Evolutionary conservation across 2,797 vertebrate species (phyloP).

Genomic region (Chaetodon trifasciatus): DNA sequence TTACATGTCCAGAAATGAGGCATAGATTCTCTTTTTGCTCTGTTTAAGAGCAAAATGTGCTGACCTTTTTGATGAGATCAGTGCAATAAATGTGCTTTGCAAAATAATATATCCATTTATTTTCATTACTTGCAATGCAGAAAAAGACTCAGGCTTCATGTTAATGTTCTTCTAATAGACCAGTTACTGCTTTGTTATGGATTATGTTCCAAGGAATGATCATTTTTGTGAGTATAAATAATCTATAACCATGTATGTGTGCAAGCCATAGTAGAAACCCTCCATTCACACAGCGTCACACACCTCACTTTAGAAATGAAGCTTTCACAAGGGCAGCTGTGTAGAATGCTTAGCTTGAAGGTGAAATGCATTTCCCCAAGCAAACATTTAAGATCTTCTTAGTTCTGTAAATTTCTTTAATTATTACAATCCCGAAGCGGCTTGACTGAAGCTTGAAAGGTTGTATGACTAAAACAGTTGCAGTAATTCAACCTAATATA

Average conservation of each 20-base stretch:
- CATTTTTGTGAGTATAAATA: constrained; percentile 17
- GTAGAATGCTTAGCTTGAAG: constrained; percentile 27
- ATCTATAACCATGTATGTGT: constrained; percentile 21
- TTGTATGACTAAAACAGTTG: constrained; percentile 32
- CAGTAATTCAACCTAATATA: constrained; percentile 37
- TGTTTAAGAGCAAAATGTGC: background rate
- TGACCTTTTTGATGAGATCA: constrained; percentile 14
- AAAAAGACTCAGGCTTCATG: constrained; percentile 13
- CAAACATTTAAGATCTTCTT: constrained; percentile 35
- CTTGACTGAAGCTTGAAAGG: constrained; percentile 26
- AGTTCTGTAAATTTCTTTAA: constrained; percentile 53
- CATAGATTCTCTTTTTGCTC: background rate
- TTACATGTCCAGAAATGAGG: background rate
- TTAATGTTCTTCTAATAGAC: constrained; percentile 18
- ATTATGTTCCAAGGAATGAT: constrained; percentile 37
- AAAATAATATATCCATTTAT: constrained; percentile 7
- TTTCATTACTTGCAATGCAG: constrained; percentile 11
- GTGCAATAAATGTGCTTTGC: background rate
- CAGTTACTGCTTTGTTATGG: constrained; percentile 5
- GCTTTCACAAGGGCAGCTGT: constrained; percentile 30
- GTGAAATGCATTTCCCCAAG: constrained; percentile 52
- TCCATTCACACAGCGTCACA: constrained; percentile 1
- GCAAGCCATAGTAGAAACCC: constrained; percentile 10
- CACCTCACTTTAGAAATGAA: constrained; percentile 13
- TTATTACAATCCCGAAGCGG: constrained; percentile 37